Evolutionary conservation across 1,140 invertebrate species (phyloP).

Genomic region (Megalopta genalis): DNA sequence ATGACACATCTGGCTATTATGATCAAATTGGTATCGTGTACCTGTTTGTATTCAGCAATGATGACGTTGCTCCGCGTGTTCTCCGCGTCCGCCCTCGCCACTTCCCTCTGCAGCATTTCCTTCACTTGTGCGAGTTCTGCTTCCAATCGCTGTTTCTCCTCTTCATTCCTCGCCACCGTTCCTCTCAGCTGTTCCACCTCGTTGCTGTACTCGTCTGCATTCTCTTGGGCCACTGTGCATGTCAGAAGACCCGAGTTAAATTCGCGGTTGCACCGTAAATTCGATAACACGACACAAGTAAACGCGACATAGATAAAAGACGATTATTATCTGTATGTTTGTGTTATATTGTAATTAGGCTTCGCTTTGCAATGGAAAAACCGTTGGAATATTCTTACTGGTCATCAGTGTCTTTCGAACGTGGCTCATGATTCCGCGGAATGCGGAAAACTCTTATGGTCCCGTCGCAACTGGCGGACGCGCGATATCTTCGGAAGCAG

Average conservation of each 20-base stretch:
- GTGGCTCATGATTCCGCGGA: slow-evolving; percentile 48
- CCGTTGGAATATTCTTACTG: slow-evolving; percentile 54
- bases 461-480: slow-evolving; percentile 43
- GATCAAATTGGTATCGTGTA: slow-evolving; percentile 57
- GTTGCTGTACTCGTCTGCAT: slow-evolving; percentile 88
- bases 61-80: slow-evolving; percentile 87
- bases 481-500: slow-evolving; percentile 43
- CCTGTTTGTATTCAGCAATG: slow-evolving; percentile 95
- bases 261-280: neutral
- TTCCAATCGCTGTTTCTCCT: slow-evolving; percentile 90
- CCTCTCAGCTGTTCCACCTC: slow-evolving; percentile 89
- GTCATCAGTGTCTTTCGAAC: slow-evolving; percentile 48
- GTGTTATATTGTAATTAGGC: neutral
- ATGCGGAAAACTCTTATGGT: slow-evolving; percentile 46
- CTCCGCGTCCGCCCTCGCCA: slow-evolving; percentile 87
- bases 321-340: too few relatives aligned
- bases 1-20: neutral
- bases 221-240: slow-evolving; percentile 86
- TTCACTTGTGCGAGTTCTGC: slow-evolving; percentile 90
- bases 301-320: neutral
- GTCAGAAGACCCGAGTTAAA: neutral
- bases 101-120: slow-evolving; percentile 90
- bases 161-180: slow-evolving; percentile 87
- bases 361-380: neutral
- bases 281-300: neutral